These are phyloP conservation scores for Tenodera sinensis DNA, from an alignment of 2,888 invertebrate genomes.

Conservation along the genomic window DNA sequence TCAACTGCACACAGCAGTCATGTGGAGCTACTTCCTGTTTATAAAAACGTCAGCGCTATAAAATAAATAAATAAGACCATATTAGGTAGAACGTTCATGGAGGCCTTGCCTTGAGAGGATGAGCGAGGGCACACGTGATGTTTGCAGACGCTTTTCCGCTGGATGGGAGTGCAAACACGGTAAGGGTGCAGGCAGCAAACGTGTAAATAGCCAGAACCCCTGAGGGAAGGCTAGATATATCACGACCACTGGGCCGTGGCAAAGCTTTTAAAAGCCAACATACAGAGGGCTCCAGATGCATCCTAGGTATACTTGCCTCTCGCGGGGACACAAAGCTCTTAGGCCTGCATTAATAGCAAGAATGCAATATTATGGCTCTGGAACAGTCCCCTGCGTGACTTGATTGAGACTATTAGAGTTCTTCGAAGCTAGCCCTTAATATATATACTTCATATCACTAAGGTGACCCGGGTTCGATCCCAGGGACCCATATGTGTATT, in stretches of 20 bases:
- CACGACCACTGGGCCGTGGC: background rate
- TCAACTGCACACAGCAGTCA: background rate
- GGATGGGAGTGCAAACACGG: background rate
- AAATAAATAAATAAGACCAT: background rate
- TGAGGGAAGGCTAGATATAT: background rate
- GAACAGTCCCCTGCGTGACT: no score
- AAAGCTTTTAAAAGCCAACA: background rate
- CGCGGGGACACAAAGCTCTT: background rate
- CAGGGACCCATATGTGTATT: no score
- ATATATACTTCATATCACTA: no score
- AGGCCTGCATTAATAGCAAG: background rate
- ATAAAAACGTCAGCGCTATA: background rate
- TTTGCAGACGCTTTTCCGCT: background rate
- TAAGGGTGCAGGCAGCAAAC: background rate
- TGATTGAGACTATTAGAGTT: no score
- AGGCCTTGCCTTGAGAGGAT: background rate
- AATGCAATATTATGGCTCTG: no score
- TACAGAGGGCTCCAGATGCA: background rate
- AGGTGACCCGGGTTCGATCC: no score
- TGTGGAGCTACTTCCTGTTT: background rate
- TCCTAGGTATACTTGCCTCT: background rate
- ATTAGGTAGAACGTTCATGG: background rate
- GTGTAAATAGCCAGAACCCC: background rate
- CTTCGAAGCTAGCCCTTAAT: no score
- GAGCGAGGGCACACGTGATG: background rate